Base-by-base conservation (phyloP, 1,140 invertebrate genomes). In the Aphaenogaster floridana region DNA sequence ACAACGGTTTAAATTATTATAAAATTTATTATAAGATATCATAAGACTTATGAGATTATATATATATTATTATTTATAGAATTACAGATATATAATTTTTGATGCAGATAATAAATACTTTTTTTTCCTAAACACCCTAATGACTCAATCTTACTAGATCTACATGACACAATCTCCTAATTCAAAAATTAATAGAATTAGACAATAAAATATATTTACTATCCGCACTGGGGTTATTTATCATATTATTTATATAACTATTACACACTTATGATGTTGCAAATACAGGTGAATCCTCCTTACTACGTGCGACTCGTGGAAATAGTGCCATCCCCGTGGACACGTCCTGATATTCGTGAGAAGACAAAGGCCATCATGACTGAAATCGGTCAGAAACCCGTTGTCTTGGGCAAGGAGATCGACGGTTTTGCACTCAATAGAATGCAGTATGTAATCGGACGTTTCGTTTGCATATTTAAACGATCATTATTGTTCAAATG, bases 271-370 rank as follows among this genome's bases (percentile, higher is more conserved):
- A 76, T 69, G 15, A 15, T 66, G 1, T 52, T 42, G 28, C 17
- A 28, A 71, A 83, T 86, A 52, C 85, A 97, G 97, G 96, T 99
- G 0, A 99, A 99, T 95, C 99, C 99, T 64, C 99, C 99, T 0
- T 99, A 99, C 93, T 99, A 99, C 94, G 97, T 99, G 9, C 98
- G 98, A 0, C 95, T 99, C 48, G 98, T 99, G 1, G 99, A 99
- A 96, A 96, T 99, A 57, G 98, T 99, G 2, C 99, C 99, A 2
- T 98, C 98, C 0, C 98, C 98, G 5, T 99, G 98, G 98, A 98
- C 98, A 0, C 96, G 97, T 52, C 96, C 97, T 0, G 97, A 97
- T 69, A 96, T 98, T 7, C 95, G 97, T 1, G 93, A 95, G 50
- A 97, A 96, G 93, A 97, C 97, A 0, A 96, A 97, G 76, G 96